Conservation (phyloP, 2,888 invertebrate genomes). For the Lasioglossum lativentre region DNA sequence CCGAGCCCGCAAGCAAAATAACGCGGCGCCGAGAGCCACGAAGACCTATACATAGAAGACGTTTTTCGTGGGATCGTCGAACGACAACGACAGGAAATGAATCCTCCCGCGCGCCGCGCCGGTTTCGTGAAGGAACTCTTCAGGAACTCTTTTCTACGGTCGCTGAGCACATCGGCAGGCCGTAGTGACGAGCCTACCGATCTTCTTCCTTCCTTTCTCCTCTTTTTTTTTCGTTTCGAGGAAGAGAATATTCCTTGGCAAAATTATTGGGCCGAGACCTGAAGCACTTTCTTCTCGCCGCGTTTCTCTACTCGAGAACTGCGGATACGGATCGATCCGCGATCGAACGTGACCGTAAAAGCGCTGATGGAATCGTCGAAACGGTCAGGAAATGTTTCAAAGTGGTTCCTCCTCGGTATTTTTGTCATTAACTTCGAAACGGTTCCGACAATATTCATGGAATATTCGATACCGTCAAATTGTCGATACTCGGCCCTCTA, state of each 20-base stretch:
- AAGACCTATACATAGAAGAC: slow-evolving; percentile 28
- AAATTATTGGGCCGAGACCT: slow-evolving; percentile 28
- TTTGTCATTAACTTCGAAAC: slow-evolving; percentile 6
- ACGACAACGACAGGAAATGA: slow-evolving; percentile 65
- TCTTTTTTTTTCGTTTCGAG: background rate
- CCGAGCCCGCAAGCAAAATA: slow-evolving; percentile 63
- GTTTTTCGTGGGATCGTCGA: slow-evolving; percentile 63
- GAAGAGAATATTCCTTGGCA: background rate
- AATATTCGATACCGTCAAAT: background rate
- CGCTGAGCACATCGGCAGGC: slow-evolving; percentile 7
- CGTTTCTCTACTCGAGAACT: background rate
- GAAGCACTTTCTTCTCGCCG: slow-evolving; percentile 9
- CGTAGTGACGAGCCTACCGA: slow-evolving; percentile 2
- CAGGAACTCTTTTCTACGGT: slow-evolving; percentile 36
- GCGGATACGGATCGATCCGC: slow-evolving; percentile 9
- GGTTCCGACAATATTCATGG: background rate
- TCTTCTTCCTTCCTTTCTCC: background rate
- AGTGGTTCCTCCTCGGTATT: slow-evolving; percentile 6
- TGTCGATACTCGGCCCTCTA: background rate
- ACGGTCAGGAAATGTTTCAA: slow-evolving; percentile 9
- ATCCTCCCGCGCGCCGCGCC: slow-evolving; percentile 37
- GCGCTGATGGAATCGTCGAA: slow-evolving; percentile 21
- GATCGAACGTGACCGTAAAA: slow-evolving; percentile 19
- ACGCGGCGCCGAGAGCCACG: slow-evolving; percentile 21
- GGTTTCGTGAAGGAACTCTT: slow-evolving; percentile 54